Conservation (phyloP, 1,140 invertebrate species). For the Heliconius nattereri region DNA sequence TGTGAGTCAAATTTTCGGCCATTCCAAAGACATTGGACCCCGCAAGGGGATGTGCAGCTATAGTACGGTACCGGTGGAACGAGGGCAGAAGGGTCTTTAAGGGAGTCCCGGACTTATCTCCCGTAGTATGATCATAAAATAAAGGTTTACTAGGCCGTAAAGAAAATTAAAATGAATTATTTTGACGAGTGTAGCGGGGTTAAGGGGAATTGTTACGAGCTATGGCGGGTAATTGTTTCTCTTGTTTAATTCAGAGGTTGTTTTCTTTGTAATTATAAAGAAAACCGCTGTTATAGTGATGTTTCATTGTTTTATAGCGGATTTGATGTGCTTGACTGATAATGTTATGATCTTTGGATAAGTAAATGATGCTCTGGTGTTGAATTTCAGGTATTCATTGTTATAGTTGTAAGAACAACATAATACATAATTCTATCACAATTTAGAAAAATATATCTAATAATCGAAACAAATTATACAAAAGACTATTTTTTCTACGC, state of each 20-base stretch:
- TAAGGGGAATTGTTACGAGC: conserved; percentile 66
- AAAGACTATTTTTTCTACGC: no score
- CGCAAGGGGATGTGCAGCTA: conserved; percentile 16
- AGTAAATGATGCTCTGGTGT: background rate
- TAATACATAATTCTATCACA: no score
- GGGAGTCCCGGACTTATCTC: conserved; percentile 76
- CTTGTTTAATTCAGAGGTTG: conserved; percentile 61
- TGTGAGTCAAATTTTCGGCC: conserved; percentile 45
- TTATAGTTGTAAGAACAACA: no score
- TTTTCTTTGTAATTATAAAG: conserved; percentile 8
- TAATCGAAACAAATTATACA: no score
- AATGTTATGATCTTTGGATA: background rate
- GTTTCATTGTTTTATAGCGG: background rate
- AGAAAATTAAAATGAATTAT: conserved; percentile 82
- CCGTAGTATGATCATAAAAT: conserved; percentile 72
- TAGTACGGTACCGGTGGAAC: conserved; percentile 27
- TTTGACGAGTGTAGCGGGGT: conserved; percentile 75
- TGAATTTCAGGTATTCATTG: no score
- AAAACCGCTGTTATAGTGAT: background rate
- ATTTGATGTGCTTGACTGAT: background rate
- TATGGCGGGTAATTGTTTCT: conserved; percentile 72
- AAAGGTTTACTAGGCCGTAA: conserved; percentile 79
- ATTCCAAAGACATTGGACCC: conserved; percentile 19
- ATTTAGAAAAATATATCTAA: no score
- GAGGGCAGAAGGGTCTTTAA: conserved; percentile 60